Conservation (phyloP, 2,797 vertebrate species). For the Eurystomus glaucurus region DNA sequence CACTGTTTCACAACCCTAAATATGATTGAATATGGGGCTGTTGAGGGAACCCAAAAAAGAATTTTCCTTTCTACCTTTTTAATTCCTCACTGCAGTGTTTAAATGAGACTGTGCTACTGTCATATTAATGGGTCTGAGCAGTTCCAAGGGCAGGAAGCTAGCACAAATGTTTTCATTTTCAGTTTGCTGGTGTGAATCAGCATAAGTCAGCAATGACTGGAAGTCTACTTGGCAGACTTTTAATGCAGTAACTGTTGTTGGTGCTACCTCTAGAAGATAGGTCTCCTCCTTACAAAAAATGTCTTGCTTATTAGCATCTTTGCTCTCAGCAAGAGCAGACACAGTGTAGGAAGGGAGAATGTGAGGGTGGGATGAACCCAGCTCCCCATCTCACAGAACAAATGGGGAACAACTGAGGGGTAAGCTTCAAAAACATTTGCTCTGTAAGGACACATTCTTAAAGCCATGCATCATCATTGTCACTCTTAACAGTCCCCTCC, state of each 20-base stretch:
- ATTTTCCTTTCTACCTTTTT: not conserved
- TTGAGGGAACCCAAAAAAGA: not conserved
- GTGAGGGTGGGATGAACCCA: not conserved
- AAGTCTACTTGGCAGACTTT: not conserved
- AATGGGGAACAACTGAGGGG: not conserved
- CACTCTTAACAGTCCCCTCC: not conserved
- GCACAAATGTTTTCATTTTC: not conserved
- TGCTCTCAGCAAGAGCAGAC: not conserved
- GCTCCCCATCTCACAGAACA: not conserved
- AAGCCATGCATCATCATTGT: not conserved
- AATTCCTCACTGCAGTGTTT: not conserved
- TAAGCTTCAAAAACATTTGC: not conserved
- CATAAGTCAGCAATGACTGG: conserved; percentile 19
- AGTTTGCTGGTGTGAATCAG: conserved; percentile 30
- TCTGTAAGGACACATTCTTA: not conserved
- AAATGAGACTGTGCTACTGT: not conserved
- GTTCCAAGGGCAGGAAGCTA: not conserved
- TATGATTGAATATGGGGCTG: not conserved
- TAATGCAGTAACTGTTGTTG: not conserved
- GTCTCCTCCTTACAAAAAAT: not conserved
- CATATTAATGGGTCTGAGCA: not conserved
- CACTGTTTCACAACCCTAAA: not conserved
- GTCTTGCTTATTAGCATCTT: not conserved
- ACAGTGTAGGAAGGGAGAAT: not conserved
- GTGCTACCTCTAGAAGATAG: not conserved